phyloP scores from a whole-genome alignment of 2,888 invertebrate species.

The Acrobasis repandana region DNA sequence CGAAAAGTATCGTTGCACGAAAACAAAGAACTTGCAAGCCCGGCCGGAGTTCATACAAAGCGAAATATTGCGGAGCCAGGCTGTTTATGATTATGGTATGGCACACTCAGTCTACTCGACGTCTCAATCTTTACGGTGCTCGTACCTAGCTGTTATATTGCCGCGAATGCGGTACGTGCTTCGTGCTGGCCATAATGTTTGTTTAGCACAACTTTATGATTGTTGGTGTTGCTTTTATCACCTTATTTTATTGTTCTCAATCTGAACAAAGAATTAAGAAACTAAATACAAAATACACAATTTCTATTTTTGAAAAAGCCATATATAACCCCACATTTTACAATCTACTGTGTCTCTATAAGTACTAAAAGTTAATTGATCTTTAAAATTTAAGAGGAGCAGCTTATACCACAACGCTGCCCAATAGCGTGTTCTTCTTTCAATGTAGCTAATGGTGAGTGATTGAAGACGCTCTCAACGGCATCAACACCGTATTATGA shows the following conservation, averaged over 20 bases:
- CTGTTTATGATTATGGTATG: conserved; percentile 78
- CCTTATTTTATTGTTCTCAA: not conserved
- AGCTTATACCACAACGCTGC: no score
- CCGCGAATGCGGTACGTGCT: not conserved
- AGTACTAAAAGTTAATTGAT: no score
- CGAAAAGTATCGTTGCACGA: conserved; percentile 74
- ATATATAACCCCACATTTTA: no score
- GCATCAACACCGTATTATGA: no score
- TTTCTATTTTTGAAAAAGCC: no score
- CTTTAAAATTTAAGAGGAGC: no score
- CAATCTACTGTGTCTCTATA: no score
- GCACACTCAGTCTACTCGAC: conserved; percentile 66
- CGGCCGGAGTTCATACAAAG: conserved; percentile 72
- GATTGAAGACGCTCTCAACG: no score
- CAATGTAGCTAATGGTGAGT: no score
- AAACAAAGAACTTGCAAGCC: conserved; percentile 73
- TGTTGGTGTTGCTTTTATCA: not conserved
- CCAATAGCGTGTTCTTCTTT: no score
- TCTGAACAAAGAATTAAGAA: no score
- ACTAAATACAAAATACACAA: no score
- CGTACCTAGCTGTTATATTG: conserved; percentile 29
- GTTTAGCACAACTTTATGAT: conserved; percentile 2
- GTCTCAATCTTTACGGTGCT: conserved; percentile 66
- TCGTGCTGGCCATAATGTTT: conserved; percentile 1
- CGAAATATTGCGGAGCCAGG: conserved; percentile 73